Conservation (phyloP, 2,113 vertebrate species). For the Pseudonaja textilis region DNA sequence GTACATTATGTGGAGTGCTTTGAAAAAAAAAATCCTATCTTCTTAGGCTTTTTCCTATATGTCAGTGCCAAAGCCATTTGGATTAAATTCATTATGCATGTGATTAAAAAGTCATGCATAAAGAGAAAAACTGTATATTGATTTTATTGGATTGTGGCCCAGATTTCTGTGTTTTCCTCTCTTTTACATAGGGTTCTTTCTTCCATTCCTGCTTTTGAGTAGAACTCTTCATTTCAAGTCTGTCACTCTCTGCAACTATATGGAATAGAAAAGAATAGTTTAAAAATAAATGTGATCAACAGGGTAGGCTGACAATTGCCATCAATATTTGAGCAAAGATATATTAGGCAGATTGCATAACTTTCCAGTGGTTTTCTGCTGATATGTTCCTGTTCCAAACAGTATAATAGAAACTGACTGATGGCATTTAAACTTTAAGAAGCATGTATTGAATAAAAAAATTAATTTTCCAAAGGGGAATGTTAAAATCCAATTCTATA, state of each 20-base stretch:
- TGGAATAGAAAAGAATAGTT: background rate
- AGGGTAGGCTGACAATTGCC: background rate
- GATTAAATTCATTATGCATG: slow-evolving; percentile 16
- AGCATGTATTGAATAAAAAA: background rate
- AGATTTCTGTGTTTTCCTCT: background rate
- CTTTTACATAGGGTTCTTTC: background rate
- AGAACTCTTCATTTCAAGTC: background rate
- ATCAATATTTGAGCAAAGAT: background rate
- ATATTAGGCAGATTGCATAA: background rate
- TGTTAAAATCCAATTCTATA: background rate
- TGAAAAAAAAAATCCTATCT: background rate
- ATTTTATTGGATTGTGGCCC: background rate
- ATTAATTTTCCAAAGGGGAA: background rate
- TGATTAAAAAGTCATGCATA: slow-evolving; percentile 23
- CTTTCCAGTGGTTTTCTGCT: background rate
- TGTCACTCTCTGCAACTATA: slow-evolving; percentile 2
- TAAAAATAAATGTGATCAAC: background rate
- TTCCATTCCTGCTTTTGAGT: background rate
- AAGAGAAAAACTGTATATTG: background rate
- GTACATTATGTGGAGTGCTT: background rate
- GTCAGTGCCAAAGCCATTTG: slow-evolving; percentile 9
- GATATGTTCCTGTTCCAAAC: background rate
- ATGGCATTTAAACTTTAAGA: background rate
- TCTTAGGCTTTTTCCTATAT: slow-evolving; percentile 15
- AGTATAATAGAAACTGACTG: background rate